phyloP scores from a whole-genome alignment of 2,113 vertebrate species.

The Thamnophis sirtalis region DNA sequence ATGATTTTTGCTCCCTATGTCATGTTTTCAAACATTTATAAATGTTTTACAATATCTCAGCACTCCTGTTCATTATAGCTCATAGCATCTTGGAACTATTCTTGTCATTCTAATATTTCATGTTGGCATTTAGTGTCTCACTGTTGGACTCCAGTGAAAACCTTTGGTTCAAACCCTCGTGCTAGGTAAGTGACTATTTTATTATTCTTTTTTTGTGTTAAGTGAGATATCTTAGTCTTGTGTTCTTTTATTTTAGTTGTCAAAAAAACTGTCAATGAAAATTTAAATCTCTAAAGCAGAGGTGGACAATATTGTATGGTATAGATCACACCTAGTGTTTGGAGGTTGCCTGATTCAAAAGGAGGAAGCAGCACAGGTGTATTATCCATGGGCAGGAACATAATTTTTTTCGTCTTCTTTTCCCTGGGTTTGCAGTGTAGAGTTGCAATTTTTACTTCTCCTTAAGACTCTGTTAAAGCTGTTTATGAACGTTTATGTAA shows the following conservation, averaged over 20 bases:
- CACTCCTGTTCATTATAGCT: neutral
- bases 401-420: neutral
- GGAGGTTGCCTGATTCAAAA: neutral
- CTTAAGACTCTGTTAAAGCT: neutral
- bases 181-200: conserved; percentile 60
- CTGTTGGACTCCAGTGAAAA: conserved; percentile 72
- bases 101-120: neutral
- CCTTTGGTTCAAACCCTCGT: conserved; percentile 54
- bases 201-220: neutral
- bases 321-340: neutral
- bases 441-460: neutral
- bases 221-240: neutral
- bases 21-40: neutral
- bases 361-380: neutral
- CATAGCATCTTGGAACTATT: neutral
- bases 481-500: neutral
- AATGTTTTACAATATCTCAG: neutral
- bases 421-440: neutral
- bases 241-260: neutral
- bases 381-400: neutral
- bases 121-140: conserved; percentile 63
- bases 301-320: neutral
- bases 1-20: neutral
- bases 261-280: neutral
- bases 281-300: neutral